Evolutionary conservation across 2,113 vertebrate species (phyloP), one percentile per base, ranked within the genome.

Genomic region (Ifrita kowaldi): DNA sequence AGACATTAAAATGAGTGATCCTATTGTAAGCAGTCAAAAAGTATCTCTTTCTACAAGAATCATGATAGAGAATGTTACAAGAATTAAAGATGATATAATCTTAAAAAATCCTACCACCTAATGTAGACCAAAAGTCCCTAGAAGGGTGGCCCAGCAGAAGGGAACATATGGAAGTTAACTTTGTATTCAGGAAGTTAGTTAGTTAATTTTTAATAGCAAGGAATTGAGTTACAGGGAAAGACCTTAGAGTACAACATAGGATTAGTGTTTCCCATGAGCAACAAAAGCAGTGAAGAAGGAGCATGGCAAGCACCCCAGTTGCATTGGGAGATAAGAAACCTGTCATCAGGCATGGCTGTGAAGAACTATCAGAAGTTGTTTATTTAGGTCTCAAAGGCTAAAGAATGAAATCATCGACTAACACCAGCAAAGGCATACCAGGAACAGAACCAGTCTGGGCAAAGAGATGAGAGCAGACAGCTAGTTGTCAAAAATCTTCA

Each of bases 1-100:
- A 96, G 74, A 91, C 35, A 77, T 57, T 87, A 95, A 95, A 94
- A 49, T 82, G 28, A 52, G 76, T 92, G 81, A 88, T 49, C 57
- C 39, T 26, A 15, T 70, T 79, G 71, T 63, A 23, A 93, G 79
- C 69, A 91, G 39, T 86, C 39, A 93, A 75, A 95, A 4, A 44
- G 53, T 1, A 63, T 50, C 28, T 76, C 35, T 78, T 63, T 90
- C 60, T 84, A 75, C n/a, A 69, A 63, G 49, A 71, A 71, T 47
- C 27, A n/a, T 22, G 28, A 69, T 28, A 47, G 19, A 86, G 11
- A 90, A 80, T 13, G 21, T 70, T 47, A 39, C 3, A 4, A 73
- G 24, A 55, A 59, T 71, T 85, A 71, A 84, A 90, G 28, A 44
- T 27, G 1, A 30, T 39, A 64, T 13, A 56, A 84, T 81, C 64